phyloP scores from a whole-genome alignment of 1,140 invertebrate species.

The Dendrolimus punctatus region DNA sequence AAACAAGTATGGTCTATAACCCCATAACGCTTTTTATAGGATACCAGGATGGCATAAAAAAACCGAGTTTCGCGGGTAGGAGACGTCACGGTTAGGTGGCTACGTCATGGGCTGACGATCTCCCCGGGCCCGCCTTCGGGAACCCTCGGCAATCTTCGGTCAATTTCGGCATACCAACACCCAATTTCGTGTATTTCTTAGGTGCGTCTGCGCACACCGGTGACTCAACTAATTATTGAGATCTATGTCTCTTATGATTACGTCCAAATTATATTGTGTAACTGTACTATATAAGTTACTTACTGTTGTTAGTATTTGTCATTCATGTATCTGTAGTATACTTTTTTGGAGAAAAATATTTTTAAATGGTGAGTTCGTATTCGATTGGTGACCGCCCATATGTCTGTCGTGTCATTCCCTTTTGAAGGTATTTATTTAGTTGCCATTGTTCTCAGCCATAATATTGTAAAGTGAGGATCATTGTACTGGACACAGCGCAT shows the following conservation, averaged over 20 bases:
- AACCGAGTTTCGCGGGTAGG: constrained; percentile 33
- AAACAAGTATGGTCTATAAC: background rate
- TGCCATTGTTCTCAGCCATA: constrained; percentile 8
- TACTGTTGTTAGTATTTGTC: constrained; percentile 6
- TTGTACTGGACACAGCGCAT: constrained; percentile 4
- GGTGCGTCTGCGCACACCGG: constrained; percentile 27
- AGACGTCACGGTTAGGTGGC: constrained; percentile 42
- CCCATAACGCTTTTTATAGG: constrained; percentile 23
- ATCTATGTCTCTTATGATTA: constrained; percentile 41
- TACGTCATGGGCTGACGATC: constrained; percentile 46
- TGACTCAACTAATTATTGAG: constrained; percentile 55
- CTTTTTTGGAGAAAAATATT: too few relatives aligned
- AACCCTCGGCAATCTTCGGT: constrained; percentile 40
- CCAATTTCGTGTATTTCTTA: constrained; percentile 29
- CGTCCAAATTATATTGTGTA: constrained; percentile 21
- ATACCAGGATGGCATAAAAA: constrained; percentile 33
- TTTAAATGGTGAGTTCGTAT: too few relatives aligned
- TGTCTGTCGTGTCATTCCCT: too few relatives aligned
- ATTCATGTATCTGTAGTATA: too few relatives aligned
- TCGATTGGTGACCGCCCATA: too few relatives aligned
- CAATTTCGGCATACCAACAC: constrained; percentile 26
- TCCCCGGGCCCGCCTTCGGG: constrained; percentile 39
- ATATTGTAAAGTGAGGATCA: constrained; percentile 10
- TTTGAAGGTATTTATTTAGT: constrained; percentile 10
- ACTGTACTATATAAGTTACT: constrained; percentile 18